phyloP scores from a whole-genome alignment of 2,888 invertebrate genomes.

The Drosophila affinis region DNA sequence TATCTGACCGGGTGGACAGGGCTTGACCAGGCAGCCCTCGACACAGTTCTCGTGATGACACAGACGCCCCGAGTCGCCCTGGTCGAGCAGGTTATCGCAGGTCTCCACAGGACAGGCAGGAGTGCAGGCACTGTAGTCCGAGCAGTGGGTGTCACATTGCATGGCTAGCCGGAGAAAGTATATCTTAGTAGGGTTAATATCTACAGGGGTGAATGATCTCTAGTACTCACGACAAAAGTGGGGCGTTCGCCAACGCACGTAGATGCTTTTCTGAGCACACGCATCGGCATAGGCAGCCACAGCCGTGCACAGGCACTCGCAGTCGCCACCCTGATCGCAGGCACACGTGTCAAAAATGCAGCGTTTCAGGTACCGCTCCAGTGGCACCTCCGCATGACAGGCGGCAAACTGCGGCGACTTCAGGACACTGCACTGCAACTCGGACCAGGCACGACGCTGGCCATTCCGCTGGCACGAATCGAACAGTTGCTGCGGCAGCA shows the following conservation, averaged over 20 bases:
- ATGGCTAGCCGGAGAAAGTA: conserved; percentile 86
- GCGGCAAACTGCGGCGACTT: conserved; percentile 89
- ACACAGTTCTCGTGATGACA: conserved; percentile 91
- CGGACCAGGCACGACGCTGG: conserved; percentile 92
- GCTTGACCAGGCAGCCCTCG: conserved; percentile 92
- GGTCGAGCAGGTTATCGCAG: conserved; percentile 90
- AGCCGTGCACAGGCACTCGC: conserved; percentile 94
- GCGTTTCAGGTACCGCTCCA: conserved; percentile 88
- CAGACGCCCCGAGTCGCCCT: conserved; percentile 86
- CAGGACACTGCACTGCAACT: conserved; percentile 89
- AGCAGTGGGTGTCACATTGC: conserved; percentile 93
- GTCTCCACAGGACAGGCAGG: conserved; percentile 92
- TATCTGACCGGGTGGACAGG: conserved; percentile 89
- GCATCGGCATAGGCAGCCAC: conserved; percentile 94
- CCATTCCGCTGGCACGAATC: conserved; percentile 91
- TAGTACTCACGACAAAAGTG: conserved; percentile 92
- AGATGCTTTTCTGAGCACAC: conserved; percentile 90
- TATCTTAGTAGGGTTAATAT: background rate
- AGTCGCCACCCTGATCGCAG: conserved; percentile 95
- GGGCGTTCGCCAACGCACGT: conserved; percentile 92
- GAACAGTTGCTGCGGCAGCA: conserved; percentile 84
- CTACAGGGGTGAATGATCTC: background rate
- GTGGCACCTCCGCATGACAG: conserved; percentile 92
- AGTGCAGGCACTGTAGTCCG: conserved; percentile 91
- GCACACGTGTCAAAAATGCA: conserved; percentile 95